phyloP scores from a whole-genome alignment of 2,888 invertebrate genomes.

The Cataglyphis rosenhaueri region DNA sequence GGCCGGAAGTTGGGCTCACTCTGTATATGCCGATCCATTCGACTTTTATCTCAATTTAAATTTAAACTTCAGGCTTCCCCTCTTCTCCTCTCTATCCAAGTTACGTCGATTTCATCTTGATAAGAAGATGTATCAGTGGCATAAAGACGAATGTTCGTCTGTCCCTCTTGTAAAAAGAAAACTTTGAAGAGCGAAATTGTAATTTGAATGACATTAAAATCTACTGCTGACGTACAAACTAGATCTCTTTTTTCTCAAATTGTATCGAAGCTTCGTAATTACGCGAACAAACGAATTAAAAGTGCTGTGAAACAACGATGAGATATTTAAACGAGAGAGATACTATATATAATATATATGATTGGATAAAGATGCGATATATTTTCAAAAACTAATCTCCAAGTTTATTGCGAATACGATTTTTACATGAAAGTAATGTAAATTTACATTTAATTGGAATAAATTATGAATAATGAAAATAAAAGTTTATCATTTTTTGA shows the following conservation, averaged over 20 bases:
- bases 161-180: background rate
- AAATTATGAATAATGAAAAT: background rate
- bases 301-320: background rate
- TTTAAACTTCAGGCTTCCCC: conserved; percentile 48
- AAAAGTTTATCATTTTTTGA: background rate
- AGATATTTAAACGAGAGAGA: conserved; percentile 21
- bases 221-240: background rate
- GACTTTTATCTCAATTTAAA: conserved; percentile 64
- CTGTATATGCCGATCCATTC: conserved; percentile 57
- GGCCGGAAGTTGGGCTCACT: too few species aligned
- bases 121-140: conserved; percentile 58
- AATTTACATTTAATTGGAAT: background rate
- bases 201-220: conserved; percentile 40
- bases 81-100: conserved; percentile 6
- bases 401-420: background rate
- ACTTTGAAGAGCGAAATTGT: background rate
- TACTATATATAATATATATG: background rate
- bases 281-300: conserved; percentile 7
- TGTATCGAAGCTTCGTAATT: conserved; percentile 23
- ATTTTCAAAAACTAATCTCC: background rate
- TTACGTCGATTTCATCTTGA: conserved; percentile 60
- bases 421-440: background rate
- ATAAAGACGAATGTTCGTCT: conserved; percentile 33
- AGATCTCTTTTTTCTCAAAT: background rate
- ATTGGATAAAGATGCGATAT: background rate